These are phyloP conservation scores for Axis porcinus DNA, from an alignment of 2,113 vertebrate species.

Conservation along the genomic window DNA sequence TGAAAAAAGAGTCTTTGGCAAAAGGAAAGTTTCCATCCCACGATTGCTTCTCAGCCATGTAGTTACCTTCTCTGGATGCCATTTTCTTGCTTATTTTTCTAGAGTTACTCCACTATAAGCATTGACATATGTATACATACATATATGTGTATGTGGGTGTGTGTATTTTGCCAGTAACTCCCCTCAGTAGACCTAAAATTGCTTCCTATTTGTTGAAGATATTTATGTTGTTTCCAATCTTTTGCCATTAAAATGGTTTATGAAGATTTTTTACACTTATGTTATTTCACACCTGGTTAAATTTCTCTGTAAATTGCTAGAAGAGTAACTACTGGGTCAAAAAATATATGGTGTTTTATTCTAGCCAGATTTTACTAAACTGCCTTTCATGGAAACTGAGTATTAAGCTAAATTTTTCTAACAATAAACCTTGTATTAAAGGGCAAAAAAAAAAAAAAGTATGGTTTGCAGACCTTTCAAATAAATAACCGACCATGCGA, in stretches of 20 bases:
- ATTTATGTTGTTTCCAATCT: not conserved
- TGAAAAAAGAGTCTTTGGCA: not conserved
- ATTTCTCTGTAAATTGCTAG: conserved; percentile 9
- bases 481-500: not conserved
- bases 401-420: not conserved
- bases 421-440: not conserved
- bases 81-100: not conserved
- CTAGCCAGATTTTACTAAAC: not conserved
- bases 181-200: not conserved
- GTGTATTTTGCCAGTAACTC: not conserved
- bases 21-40: not conserved
- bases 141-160: not conserved
- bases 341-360: not conserved
- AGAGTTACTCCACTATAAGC: not conserved
- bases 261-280: not conserved
- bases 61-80: not conserved
- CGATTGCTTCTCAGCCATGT: not conserved
- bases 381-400: not conserved
- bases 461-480: not conserved
- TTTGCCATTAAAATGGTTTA: not conserved
- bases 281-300: not conserved
- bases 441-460: not conserved
- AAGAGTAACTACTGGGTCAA: not conserved
- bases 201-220: not conserved
- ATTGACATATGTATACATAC: not conserved